Evolutionary conservation across 2,888 invertebrate species (phyloP), one percentile per base, ranked within the genome.

Genomic region (Deladenus siricidicola): DNA sequence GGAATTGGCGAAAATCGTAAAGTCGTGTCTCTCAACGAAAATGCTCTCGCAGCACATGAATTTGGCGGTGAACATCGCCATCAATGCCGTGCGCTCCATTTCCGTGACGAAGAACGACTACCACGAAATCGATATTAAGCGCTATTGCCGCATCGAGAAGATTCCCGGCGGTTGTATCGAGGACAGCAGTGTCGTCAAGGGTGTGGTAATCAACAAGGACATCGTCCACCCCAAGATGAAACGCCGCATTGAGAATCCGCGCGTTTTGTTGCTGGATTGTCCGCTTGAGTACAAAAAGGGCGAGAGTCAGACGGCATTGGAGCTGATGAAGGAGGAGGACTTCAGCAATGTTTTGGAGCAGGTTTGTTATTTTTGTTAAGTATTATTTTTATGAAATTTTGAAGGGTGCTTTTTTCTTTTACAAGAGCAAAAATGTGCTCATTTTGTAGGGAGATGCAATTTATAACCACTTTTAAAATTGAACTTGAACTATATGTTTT

Each of bases 161-260:
- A 88, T 98, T 71, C 96, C 98, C 0, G 98, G 98, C 26, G 96
- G 93, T 10, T 85, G 88, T 0, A 88, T 98, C 60, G 94, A 96
- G 75, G 94, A 98, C 69, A 94, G 91, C 0, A 84, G 85, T 68
- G 93, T 98, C 6, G 82, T 98, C 39, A 87, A 85, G 70, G 98
- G 98, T 44, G 88, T 98, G 17, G 94, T 99, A 90, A 81, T 98
- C 61, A 99, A 98, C 83, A 98, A 98, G 82, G 98, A 98, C 80
- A 91, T 98, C 1, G 91, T 91, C 0, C 98, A 98, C 81, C 87
- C 93, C 0, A 94, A 94, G 84, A 99, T 98, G 98, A 85, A 85
- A 71, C 86, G 94, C 48, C 86, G 85, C 72, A 91, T 99, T 73
- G 89, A 91, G 81, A 92, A 96, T 81, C 98, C 98, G 0, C 85